Conservation (phyloP, 1,140 invertebrate genomes). For the Bombus sibiricus region DNA sequence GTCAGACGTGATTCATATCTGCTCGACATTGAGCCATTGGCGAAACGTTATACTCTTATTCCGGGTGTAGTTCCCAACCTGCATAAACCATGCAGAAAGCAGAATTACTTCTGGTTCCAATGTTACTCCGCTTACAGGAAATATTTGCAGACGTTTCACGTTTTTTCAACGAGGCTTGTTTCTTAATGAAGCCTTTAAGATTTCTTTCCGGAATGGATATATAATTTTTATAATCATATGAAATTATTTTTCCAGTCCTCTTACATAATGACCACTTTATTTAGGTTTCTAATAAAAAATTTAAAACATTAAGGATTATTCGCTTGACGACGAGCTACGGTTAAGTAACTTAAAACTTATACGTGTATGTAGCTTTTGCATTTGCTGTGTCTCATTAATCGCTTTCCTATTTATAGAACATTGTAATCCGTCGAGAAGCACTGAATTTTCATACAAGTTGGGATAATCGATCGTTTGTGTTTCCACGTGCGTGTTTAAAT, state of each 20-base stretch:
- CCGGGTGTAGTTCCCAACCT: constrained; percentile 21
- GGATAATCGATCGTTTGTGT: background rate
- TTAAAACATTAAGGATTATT: too few relatives aligned
- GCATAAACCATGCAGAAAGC: background rate
- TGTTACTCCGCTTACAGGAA: background rate
- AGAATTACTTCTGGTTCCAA: background rate
- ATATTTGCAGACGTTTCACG: background rate
- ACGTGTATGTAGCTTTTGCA: background rate
- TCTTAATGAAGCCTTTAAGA: background rate
- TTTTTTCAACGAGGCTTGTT: background rate
- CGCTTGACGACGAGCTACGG: too few relatives aligned
- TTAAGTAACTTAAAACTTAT: too few relatives aligned
- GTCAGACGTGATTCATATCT: constrained; percentile 47
- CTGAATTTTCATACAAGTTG: background rate
- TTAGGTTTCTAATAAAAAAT: too few relatives aligned
- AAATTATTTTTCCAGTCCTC: too few relatives aligned
- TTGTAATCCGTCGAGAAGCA: background rate
- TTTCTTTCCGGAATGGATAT: background rate
- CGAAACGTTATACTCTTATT: constrained; percentile 48
- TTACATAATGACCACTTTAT: too few relatives aligned
- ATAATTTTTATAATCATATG: background rate
- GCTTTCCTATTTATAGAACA: background rate
- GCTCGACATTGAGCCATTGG: constrained; percentile 45
- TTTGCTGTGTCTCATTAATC: background rate
- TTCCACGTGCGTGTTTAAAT: background rate